A percentile compares a stretch with the other conserved stretches of the same genome.
phyloP scores from a whole-genome alignment of 1,140 invertebrate species.

The Caerostris darwini region DNA sequence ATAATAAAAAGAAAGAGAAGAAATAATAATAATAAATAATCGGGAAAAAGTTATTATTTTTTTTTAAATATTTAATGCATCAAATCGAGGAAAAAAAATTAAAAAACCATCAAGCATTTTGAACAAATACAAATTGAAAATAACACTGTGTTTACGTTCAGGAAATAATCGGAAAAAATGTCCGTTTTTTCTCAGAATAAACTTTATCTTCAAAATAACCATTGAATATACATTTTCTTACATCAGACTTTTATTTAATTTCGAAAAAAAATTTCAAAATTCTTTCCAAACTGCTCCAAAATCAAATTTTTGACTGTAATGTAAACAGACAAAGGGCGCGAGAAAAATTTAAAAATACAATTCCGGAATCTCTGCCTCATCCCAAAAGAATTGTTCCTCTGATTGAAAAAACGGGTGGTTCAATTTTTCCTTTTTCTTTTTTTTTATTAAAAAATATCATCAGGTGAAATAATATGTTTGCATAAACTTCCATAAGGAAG shows the following conservation, averaged over 20 bases:
- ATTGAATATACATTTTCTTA: neutral
- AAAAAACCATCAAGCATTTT: neutral
- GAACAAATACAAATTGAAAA: no score
- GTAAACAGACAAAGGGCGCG: neutral
- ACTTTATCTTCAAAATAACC: neutral
- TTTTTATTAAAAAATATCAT: conserved; percentile 10
- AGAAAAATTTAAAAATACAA: neutral
- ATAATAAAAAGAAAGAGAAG: no score
- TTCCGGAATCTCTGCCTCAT: neutral
- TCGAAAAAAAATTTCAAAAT: neutral
- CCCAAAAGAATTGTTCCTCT: neutral
- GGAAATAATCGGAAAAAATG: no score
- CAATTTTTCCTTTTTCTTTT: neutral
- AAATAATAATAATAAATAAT: no score
- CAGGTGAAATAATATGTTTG: neutral
- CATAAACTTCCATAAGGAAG: neutral
- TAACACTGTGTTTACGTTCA: no score
- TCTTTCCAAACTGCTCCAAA: neutral
- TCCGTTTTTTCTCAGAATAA: neutral
- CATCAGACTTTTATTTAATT: neutral
- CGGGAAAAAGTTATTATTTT: no score
- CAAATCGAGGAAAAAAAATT: no score
- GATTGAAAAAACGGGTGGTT: neutral
- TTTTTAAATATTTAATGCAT: no score
- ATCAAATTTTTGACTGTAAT: neutral